phyloP scores from a whole-genome alignment of 2,888 invertebrate species.

The Hyppa rectilinea region DNA sequence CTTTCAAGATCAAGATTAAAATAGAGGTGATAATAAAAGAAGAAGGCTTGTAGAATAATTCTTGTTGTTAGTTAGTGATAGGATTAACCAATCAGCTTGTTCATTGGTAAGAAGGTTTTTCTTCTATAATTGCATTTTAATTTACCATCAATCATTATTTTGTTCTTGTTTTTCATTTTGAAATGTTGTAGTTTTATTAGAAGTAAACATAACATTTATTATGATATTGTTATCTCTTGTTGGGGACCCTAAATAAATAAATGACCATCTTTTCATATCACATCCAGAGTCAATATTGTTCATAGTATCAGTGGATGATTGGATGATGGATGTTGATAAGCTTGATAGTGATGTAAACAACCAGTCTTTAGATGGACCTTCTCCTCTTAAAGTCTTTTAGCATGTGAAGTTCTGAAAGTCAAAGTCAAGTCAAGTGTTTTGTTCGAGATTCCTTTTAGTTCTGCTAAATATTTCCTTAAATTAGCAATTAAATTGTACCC shows the following conservation, averaged over 20 bases:
- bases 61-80: not conserved
- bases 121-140: not conserved
- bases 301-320: constrained; percentile 1
- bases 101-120: constrained; percentile 26
- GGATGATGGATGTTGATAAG: constrained; percentile 1
- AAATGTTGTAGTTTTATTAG: not conserved
- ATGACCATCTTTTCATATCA: not conserved
- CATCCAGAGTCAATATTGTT: not conserved
- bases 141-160: not conserved
- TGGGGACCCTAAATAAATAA: not conserved
- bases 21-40: not conserved
- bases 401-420: not conserved
- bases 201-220: not conserved
- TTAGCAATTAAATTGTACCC: constrained; percentile 4
- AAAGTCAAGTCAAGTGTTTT: too few species aligned
- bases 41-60: not conserved
- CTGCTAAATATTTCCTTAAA: not conserved
- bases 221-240: not conserved
- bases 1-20: constrained; percentile 1
- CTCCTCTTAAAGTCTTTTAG: not conserved
- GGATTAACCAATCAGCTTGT: constrained; percentile 5
- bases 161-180: not conserved
- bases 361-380: not conserved
- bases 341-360: not conserved
- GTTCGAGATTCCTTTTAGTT: not conserved